Evolutionary conservation across 2,113 vertebrate species (phyloP).

Genomic region (Haliaeetus leucogaster): DNA sequence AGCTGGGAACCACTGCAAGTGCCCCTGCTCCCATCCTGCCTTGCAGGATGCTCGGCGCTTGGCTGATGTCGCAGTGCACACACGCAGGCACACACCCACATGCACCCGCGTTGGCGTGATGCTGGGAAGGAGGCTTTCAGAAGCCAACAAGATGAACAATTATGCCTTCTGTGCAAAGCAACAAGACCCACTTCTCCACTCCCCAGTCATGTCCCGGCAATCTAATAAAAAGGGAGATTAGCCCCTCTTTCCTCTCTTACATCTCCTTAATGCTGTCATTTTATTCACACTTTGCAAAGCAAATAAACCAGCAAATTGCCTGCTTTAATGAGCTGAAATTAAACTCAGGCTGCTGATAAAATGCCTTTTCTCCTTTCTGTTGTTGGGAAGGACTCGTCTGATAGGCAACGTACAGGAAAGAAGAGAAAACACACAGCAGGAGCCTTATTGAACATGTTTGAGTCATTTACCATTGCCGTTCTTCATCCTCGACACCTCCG

Average conservation of each 20-base stretch:
- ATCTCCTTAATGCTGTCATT: slow-evolving; percentile 55
- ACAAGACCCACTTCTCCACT: not conserved
- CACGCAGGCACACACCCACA: not conserved
- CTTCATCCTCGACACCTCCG: not conserved
- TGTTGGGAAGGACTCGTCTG: slow-evolving; percentile 26
- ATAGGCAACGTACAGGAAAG: not conserved
- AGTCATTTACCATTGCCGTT: not conserved
- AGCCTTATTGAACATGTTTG: not conserved
- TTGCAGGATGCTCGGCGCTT: accelerated
- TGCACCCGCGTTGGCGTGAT: accelerated
- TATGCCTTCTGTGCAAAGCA: not conserved
- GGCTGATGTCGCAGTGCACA: not conserved
- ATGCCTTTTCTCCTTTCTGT: slow-evolving; percentile 52
- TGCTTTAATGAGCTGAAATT: slow-evolving; percentile 72
- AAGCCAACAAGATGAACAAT: not conserved
- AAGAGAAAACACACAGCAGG: slow-evolving; percentile 4
- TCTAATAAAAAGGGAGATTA: slow-evolving; percentile 62
- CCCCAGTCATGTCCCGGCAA: slow-evolving; percentile 11
- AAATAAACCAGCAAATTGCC: slow-evolving; percentile 70
- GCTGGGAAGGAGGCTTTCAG: not conserved
- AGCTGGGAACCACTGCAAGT: not conserved
- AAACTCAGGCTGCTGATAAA: slow-evolving; percentile 59
- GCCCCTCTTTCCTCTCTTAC: slow-evolving; percentile 40
- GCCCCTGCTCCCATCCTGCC: not conserved
- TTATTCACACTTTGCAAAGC: slow-evolving; percentile 68